Base-by-base conservation (phyloP, 35 echinoderm and acorn worm genomes). In the Patiria miniata region DNA sequence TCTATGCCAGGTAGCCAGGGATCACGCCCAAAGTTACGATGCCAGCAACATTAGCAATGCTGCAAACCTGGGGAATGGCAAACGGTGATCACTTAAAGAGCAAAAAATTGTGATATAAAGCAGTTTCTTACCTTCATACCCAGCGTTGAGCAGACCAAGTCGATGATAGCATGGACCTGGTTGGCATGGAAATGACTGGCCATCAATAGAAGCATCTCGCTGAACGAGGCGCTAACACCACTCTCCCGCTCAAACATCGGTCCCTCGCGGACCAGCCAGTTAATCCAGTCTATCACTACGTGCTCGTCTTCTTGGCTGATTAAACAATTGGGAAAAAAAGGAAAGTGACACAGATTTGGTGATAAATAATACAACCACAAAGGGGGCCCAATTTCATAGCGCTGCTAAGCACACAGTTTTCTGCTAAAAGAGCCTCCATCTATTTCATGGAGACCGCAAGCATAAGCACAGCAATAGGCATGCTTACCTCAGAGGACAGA, bases 131-230 rank as follows among this genome's bases (percentile, higher is more conserved):
- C 96, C 93, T 99, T 99, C 96, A 99, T 99, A 61, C 93, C 96
- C 9, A 99, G 80, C 51, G 96, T 99, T 29, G 96, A 92, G 76
- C 96, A 95, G 23, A 99, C 89, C 21, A 99, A 82, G 61, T 99
- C 96, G 0, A 99, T 39, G 19, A 95, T 88, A 18, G 93, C 92
- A 55, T 99, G 96, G 36, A 99, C 78, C 86, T 99, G 96, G 79
- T 95, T 99, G 8, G 92, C 90, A 87, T 99, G 96, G 57, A 99
- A 99, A 58, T 99, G 96, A 87, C 94, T 99, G 6, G 96, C 96
- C 89, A 99, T 99, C 33, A 99, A 76, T 1, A 99, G 69, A 26
- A 99, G 60, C 96, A 99, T 99, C 83, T 99, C 92, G 89, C 96
- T 94, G 86, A 99, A 99, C 6, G 96, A 99, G 44, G 96, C 89